A percentile compares a stretch with the other conserved stretches of the same genome.
Conservation (phyloP, 2,888 invertebrate species). For the Dusona sp. region DNA sequence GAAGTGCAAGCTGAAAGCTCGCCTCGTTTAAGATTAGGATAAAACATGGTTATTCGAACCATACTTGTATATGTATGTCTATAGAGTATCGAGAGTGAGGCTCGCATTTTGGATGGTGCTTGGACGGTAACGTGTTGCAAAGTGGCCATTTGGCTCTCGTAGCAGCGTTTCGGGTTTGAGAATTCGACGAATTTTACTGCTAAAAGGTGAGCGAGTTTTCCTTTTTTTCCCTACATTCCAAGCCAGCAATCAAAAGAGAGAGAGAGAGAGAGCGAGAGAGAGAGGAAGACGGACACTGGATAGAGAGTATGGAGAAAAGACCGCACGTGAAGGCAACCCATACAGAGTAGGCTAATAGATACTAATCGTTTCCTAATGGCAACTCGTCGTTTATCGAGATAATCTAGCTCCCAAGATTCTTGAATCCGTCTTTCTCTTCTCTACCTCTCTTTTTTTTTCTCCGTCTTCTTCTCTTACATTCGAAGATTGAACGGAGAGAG, state of each 20-base stretch:
- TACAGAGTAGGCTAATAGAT: conserved; percentile 57
- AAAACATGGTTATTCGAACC: conserved; percentile 41
- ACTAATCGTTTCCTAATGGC: conserved; percentile 65
- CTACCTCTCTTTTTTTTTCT: neutral
- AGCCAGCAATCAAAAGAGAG: neutral
- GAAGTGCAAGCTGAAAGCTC: conserved; percentile 66
- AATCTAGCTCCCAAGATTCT: conserved; percentile 58
- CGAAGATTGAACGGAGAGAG: conserved; percentile 25
- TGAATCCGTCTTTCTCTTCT: neutral
- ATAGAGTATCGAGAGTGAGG: neutral
- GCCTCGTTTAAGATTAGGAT: conserved; percentile 63
- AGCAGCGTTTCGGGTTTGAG: conserved; percentile 47
- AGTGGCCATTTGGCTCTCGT: conserved; percentile 68
- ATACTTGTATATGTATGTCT: neutral
- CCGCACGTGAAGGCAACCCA: conserved; percentile 23
- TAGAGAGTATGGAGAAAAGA: neutral
- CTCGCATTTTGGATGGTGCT: conserved; percentile 37
- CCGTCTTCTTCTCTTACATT: neutral
- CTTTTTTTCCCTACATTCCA: conserved; percentile 9
- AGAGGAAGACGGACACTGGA: neutral
- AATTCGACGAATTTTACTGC: conserved; percentile 64
- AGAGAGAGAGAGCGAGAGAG: conserved; percentile 8
- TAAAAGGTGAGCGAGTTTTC: conserved; percentile 55
- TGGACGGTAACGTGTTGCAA: conserved; percentile 59
- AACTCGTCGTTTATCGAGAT: conserved; percentile 62